phyloP scores from a whole-genome alignment of 2,113 vertebrate species.

The Ovibos moschatus region DNA sequence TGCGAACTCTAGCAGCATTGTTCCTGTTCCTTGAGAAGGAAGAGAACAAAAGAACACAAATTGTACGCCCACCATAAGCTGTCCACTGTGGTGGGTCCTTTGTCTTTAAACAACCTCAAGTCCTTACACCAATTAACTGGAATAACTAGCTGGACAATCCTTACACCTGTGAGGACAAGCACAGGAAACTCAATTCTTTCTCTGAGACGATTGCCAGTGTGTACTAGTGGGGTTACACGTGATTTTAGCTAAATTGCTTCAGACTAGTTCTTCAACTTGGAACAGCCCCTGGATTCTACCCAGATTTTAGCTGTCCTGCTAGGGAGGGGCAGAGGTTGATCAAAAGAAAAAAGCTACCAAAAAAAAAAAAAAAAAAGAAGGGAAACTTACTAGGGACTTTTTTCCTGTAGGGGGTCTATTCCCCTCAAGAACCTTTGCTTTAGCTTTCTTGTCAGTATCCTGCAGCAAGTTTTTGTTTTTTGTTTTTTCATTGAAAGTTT shows the following conservation, averaged over 20 bases:
- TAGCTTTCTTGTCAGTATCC: background rate
- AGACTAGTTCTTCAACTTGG: background rate
- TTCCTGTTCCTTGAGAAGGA: background rate
- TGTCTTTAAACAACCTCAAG: background rate
- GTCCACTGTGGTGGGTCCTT: background rate
- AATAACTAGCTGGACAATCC: background rate
- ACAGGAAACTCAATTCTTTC: background rate
- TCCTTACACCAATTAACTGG: background rate
- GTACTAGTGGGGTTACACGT: background rate
- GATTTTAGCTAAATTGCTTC: background rate
- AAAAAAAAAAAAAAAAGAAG: background rate
- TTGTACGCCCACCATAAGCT: fast-evolving
- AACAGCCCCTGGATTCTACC: background rate
- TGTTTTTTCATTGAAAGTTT: background rate
- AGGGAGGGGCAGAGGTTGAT: no score
- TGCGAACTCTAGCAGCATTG: background rate
- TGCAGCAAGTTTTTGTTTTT: background rate
- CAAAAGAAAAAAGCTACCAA: background rate
- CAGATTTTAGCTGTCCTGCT: background rate
- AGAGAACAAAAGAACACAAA: background rate
- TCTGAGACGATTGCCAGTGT: background rate
- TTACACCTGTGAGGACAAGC: background rate
- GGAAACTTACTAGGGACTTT: background rate
- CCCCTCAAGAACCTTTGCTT: background rate
- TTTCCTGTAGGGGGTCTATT: background rate